A percentile compares a stretch with the other conserved stretches of the same genome.
phyloP scores from a whole-genome alignment of 2,113 vertebrate species.

The Elephas maximus region DNA sequence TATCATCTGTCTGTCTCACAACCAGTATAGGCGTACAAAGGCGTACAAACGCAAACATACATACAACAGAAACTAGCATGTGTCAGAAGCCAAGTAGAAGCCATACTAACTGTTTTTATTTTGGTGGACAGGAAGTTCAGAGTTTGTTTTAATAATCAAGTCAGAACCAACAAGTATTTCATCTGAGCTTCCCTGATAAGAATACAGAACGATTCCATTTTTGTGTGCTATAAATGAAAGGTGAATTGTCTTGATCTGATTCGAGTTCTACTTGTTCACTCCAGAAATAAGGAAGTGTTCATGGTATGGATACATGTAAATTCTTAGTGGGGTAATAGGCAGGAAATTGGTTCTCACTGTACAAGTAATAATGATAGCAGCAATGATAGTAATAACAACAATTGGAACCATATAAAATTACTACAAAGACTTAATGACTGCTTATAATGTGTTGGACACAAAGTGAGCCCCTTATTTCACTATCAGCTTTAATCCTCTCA shows the following conservation, averaged over 20 bases:
- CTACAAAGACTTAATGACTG: not conserved
- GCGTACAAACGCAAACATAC: not conserved
- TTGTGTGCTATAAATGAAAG: not conserved
- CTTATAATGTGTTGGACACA: not conserved
- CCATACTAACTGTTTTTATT: not conserved
- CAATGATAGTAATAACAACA: not conserved
- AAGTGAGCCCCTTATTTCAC: not conserved
- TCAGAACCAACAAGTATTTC: not conserved
- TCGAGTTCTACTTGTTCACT: not conserved
- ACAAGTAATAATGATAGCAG: not conserved
- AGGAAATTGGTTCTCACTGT: not conserved
- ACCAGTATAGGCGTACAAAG: not conserved
- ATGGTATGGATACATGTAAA: not conserved
- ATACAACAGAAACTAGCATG: not conserved
- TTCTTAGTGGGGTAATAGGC: not conserved
- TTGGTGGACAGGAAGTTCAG: not conserved
- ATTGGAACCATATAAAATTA: slow-evolving; percentile 1
- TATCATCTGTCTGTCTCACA: not conserved
- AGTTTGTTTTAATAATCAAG: not conserved
- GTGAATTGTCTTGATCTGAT: not conserved
- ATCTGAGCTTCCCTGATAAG: not conserved
- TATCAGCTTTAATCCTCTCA: not conserved
- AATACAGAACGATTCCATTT: not conserved
- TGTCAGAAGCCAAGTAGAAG: not conserved
- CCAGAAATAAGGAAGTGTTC: not conserved